Evolutionary conservation across 2,888 invertebrate species (phyloP).

Genomic region (Helicoverpa assulta): DNA sequence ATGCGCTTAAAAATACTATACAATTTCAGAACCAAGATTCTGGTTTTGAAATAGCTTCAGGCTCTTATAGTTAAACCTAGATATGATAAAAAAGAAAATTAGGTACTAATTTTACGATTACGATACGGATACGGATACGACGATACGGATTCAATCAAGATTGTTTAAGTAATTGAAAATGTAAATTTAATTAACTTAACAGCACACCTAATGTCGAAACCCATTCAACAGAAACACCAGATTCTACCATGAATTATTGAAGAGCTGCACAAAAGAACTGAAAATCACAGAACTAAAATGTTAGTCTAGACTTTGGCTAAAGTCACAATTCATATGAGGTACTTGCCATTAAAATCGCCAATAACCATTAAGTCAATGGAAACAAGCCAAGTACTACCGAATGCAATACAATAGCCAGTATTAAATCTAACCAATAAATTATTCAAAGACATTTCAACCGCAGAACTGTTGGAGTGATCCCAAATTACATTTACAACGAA

Average conservation of each 20-base stretch:
- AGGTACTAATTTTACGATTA: too few species aligned
- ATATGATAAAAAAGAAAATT: too few species aligned
- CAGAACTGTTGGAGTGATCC: conserved; percentile 55
- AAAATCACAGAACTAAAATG: conserved; percentile 32
- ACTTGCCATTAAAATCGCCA: conserved; percentile 49
- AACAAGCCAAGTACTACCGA: conserved; percentile 60
- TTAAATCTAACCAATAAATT: conserved; percentile 73
- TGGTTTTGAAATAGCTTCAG: too few species aligned
- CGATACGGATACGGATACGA: too few species aligned
- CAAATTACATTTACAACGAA: conserved; percentile 28
- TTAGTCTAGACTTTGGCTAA: conserved; percentile 41
- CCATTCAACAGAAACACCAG: background rate
- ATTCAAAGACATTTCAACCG: conserved; percentile 66
- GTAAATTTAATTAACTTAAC: conserved; percentile 3
- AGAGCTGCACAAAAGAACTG: conserved; percentile 18
- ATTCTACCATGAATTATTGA: conserved; percentile 24
- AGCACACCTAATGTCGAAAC: background rate
- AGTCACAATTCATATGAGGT: conserved; percentile 55
- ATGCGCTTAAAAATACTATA: too few species aligned
- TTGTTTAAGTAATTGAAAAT: background rate
- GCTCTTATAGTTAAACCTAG: too few species aligned
- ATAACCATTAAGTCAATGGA: conserved; percentile 60
- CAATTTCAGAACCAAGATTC: too few species aligned
- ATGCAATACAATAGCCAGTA: conserved; percentile 68
- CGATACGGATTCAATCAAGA: background rate